Percentiles rank a stretch among this genome's conserved stretches.
phyloP scores from a whole-genome alignment of 2,113 vertebrate species.

The Deroptyus accipitrinus region DNA sequence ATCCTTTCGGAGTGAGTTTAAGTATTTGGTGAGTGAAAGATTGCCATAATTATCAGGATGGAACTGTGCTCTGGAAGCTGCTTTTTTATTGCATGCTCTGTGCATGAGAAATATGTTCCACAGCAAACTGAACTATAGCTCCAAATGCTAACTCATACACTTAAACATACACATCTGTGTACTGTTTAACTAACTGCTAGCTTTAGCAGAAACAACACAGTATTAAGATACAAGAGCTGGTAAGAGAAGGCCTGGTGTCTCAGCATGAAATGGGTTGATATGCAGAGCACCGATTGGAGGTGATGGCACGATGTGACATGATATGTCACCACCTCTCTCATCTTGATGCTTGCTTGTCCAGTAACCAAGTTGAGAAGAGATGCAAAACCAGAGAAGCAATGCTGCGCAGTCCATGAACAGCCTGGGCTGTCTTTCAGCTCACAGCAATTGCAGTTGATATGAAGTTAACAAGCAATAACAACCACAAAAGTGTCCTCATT shows the following conservation, averaged over 20 bases:
- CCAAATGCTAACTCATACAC: background rate
- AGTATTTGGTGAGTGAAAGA: background rate
- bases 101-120: background rate
- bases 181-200: background rate
- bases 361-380: background rate
- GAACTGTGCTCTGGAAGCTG: background rate
- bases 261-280: background rate
- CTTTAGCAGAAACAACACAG: background rate
- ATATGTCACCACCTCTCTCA: background rate
- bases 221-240: background rate
- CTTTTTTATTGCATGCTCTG: background rate
- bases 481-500: background rate
- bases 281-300: background rate
- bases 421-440: background rate
- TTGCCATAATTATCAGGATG: background rate
- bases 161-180: background rate
- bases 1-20: background rate
- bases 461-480: background rate
- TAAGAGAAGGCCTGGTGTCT: background rate
- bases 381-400: background rate
- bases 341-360: background rate
- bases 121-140: background rate
- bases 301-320: background rate
- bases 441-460: background rate
- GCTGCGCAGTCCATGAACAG: background rate